Percentiles rank a stretch among this genome's conserved stretches.
These are phyloP conservation scores for Anorthoa munda DNA, from an alignment of 2,888 invertebrate species.

Conservation along the genomic window DNA sequence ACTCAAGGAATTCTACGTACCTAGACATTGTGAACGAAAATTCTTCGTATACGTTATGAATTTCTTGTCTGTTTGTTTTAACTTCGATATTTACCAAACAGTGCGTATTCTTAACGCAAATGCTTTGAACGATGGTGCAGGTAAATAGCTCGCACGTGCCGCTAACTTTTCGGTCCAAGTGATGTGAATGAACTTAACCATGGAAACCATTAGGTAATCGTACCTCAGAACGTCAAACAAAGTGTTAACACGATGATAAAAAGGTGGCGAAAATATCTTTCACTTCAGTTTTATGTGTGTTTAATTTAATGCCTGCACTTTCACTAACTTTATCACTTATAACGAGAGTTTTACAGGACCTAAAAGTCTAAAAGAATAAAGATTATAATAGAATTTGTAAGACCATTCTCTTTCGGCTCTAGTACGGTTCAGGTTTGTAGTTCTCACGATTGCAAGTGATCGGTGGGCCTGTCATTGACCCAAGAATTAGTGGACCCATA, in stretches of 20 bases:
- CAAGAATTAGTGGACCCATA: constrained; percentile 61
- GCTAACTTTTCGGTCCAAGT: constrained; percentile 14
- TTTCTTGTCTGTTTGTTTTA: constrained; percentile 26
- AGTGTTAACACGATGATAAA: constrained; percentile 34
- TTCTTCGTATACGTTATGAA: not conserved
- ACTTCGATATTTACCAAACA: constrained; percentile 45
- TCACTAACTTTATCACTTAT: constrained; percentile 44
- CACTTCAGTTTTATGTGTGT: constrained; percentile 14
- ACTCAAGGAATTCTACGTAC: constrained; percentile 1
- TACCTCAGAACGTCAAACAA: constrained; percentile 13
- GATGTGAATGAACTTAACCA: constrained; percentile 44
- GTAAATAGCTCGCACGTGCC: constrained; percentile 24
- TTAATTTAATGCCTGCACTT: constrained; percentile 37
- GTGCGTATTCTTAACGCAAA: constrained; percentile 2
- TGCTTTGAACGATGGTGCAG: not conserved
- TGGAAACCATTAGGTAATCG: constrained; percentile 32
- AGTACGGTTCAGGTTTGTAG: constrained; percentile 50
- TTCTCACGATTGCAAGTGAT: constrained; percentile 69
- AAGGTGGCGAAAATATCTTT: constrained; percentile 33
- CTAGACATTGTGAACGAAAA: constrained; percentile 4
- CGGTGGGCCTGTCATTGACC: constrained; percentile 73
- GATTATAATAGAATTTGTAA: constrained; percentile 27
- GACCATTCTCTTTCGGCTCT: constrained; percentile 62
- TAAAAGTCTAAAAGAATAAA: constrained; percentile 32
- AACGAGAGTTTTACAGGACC: constrained; percentile 19